Conservation (phyloP, 2,113 vertebrate genomes). For the Tupaia tana region DNA sequence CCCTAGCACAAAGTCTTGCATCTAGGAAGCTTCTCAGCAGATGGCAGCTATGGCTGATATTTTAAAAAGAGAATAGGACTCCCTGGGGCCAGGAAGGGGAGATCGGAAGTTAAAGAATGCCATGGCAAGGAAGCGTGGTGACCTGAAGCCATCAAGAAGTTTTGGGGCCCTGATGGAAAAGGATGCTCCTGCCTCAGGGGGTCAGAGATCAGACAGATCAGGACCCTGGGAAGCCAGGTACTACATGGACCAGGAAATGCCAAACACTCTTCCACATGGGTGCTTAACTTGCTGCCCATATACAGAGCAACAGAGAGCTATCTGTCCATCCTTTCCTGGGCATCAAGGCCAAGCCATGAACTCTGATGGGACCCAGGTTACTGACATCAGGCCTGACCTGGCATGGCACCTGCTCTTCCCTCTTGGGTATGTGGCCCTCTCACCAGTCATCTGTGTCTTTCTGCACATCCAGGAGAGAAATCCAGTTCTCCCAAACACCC, state of each 20-base stretch:
- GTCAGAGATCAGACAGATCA: conserved; percentile 7
- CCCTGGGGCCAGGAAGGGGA: background rate
- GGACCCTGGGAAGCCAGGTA: background rate
- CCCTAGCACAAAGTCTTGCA: background rate
- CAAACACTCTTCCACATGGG: background rate
- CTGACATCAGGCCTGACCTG: background rate
- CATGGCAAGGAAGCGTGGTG: background rate
- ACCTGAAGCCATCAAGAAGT: background rate
- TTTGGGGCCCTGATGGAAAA: background rate
- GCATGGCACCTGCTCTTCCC: background rate
- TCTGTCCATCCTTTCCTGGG: background rate
- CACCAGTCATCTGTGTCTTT: background rate
- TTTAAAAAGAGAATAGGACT: background rate
- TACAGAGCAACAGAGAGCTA: background rate
- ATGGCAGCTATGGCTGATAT: background rate
- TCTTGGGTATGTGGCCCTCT: background rate
- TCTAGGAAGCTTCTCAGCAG: background rate
- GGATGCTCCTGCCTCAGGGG: background rate
- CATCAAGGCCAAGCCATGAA: background rate
- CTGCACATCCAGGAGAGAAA: background rate
- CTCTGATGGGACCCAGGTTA: background rate
- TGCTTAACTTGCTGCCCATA: background rate
- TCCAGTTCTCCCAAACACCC: background rate
- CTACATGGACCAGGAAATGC: background rate
- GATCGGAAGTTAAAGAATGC: background rate